These are phyloP conservation scores for Drosophila grimshawi DNA, from an alignment of 1,140 invertebrate species.

Conservation along the genomic window DNA sequence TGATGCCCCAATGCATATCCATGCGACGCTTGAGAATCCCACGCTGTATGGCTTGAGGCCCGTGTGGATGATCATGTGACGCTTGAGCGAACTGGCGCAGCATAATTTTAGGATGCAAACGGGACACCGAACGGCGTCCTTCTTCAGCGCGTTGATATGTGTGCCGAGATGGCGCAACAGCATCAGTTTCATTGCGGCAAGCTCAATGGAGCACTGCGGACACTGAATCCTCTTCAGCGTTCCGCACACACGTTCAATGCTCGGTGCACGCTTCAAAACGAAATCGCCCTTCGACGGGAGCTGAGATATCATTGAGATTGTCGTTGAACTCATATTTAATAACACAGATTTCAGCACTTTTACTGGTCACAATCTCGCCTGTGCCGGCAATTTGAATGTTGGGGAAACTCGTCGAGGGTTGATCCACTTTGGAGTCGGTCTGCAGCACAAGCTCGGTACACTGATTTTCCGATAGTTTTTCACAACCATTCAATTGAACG, in stretches of 20 bases:
- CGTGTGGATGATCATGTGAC: slow-evolving; percentile 92
- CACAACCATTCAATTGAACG: slow-evolving; percentile 1
- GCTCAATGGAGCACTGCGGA: slow-evolving; percentile 86
- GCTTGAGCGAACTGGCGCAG: slow-evolving; percentile 90
- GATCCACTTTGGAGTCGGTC: slow-evolving; percentile 10
- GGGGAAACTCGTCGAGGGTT: slow-evolving; percentile 15
- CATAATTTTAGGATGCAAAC: slow-evolving; percentile 93
- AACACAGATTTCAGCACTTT: slow-evolving; percentile 62
- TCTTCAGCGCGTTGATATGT: slow-evolving; percentile 87
- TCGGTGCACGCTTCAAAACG: slow-evolving; percentile 45
- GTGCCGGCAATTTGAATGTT: slow-evolving; percentile 46
- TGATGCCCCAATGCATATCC: slow-evolving; percentile 93
- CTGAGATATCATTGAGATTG: slow-evolving; percentile 11
- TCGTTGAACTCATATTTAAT: slow-evolving; percentile 54
- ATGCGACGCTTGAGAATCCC: slow-evolving; percentile 93
- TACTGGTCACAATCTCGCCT: slow-evolving; percentile 41
- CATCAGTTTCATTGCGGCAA: slow-evolving; percentile 85
- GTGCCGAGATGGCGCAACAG: slow-evolving; percentile 87
- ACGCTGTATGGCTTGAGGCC: slow-evolving; percentile 92
- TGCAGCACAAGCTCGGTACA: slow-evolving; percentile 3
- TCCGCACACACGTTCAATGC: slow-evolving; percentile 54
- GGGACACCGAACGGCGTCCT: slow-evolving; percentile 85
- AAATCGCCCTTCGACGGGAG: slow-evolving; percentile 25
- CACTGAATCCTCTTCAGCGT: slow-evolving; percentile 86
- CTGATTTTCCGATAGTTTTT: background rate